Evolutionary conservation across 2,797 vertebrate genomes (phyloP), one percentile per base, ranked within the genome.

Genomic region (Sebastiscus albofasciatus): DNA sequence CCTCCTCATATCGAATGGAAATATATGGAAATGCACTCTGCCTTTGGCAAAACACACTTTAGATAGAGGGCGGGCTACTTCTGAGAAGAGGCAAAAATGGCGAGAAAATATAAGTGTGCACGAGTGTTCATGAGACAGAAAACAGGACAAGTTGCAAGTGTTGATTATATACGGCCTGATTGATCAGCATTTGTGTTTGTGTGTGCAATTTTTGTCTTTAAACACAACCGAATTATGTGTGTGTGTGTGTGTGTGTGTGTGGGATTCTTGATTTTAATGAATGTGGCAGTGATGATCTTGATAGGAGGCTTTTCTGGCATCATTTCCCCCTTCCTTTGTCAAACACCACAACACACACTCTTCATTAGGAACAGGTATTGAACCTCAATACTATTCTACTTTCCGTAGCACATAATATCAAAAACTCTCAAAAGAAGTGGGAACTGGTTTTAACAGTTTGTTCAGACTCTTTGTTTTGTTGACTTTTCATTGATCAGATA

Each of bases 1-100:
- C 87, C 86, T 90, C 88, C 94, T 94, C 93, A 94, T 93, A 93
- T 90, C 85, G 76, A 94, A 94, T 95, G 94, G 92, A 95, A 95
- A 94, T 94, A 91, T 95, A 95, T 94, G 94, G 91, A 95, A 94
- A 95, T 95, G 90, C 92, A 90, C 91, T 93, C 89, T 92, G 94
- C 93, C 93, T 91, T 92, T 92, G 93, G 93, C 93, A 93, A 93
- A 91, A 94, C 92, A 89, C 90, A 89, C 91, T 93, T 92, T 89
- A 90, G 90, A 91, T 86, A 92, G 89, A 91, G 85, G 90, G 89
- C 69, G 84, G 90, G 88, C 87, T 87, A 92, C 90, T 93, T 91
- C 90, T 93, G 82, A 93, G 90, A 90, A 90, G 85, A 91, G 87
- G 82, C 84, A 87, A 93, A 49, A 92, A 92, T 86, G 87, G 90